Base-by-base conservation (phyloP, 2,797 vertebrate genomes). In the Macropus fuliginosus region DNA sequence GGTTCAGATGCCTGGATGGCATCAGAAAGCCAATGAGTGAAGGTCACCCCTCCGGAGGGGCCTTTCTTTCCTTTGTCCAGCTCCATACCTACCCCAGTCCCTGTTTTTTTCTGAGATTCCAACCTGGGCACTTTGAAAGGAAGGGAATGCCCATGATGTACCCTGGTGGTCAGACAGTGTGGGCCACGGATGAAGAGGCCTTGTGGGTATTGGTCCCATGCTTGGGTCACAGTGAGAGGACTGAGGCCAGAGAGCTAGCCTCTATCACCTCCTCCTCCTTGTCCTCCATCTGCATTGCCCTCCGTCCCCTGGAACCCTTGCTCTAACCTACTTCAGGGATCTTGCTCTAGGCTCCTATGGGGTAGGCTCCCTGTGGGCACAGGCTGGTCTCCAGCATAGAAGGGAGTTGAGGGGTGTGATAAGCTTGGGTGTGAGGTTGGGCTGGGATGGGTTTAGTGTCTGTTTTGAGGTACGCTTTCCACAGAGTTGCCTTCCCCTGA, bases 301-400 rank as follows among this genome's bases (percentile, higher is more conserved):
- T n/a, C 34, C 62, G n/a, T n/a, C 24, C 50, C 87, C 57, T 57
- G 24, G 56, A 94, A 89, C 27, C 34, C 52, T 55, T 54, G 24
- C 54, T 91, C 66, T 2, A 4, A 16, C 92, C 54, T 9, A 90
- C 94, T 8, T 40, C 40, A 55, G 81, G 50, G 87, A 28, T 29
- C 56, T 28, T 28, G 28, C 56, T 57, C 27, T 9, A 57, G 56
- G 27, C 29, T 31, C 57, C 2, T 0, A 31, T 14, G 59, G 59
- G 9, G 29, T 31, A 13, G 13, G 34, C 59, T 57, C 2, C 0
- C 66, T 74, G 89, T 54, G 11, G 90, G 96, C 96, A 55, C 6
- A 54, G 93, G 93, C 92, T 40, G 91, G 16, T 66, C 90, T 55
- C 94, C 93, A 93, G 92, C 97, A 31, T 56, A 91, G 91, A 97